Evolutionary conservation across 2,797 vertebrate species (phyloP), one percentile per base, ranked within the genome.

Genomic region (Catostomus latipinnis): DNA sequence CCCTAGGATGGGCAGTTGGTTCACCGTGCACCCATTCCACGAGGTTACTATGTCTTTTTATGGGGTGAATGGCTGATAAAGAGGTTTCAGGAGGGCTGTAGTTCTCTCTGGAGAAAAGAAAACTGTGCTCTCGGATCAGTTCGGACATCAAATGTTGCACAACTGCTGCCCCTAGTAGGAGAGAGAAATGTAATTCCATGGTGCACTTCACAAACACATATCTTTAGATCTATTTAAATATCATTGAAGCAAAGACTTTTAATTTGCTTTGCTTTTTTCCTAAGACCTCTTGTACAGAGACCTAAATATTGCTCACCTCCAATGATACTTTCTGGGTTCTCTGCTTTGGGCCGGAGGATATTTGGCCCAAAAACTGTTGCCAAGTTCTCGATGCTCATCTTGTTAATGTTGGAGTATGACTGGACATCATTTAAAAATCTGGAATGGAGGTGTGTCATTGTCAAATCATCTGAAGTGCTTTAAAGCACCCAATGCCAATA

Each of bases 281-380:
- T 49, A 11, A 12, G 13, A 22, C 1, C 14, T 6, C 49, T 53
- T 8, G 60, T 34, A 60, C 12, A 10, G 5, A 7, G 16, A 50
- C 6, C 14, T 78, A 78, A 43, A 70, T 10, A 53, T 57, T 53
- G 45, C 84, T 53, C 49, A 94, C 94, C 94, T 92, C 92, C 92
- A 81, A 94, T 88, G 61, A 93, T 93, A 87, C 90, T 94, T 84
- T 94, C 91, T 2, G 91, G 93, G 82, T 95, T 92, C 77, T 95
- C 93, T 6, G 92, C 90, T 90, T 95, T 95, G 50, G 92, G 92
- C 69, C 93, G 86, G 43, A 95, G 90, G 78, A 95, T 94, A 84
- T 95, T 95, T 48, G 94, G 94, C 45, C 93, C 94, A 11, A 95
- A 95, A 74, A 94, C 94, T 0, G 94, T 94, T 6, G 94, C 94